phyloP scores from a whole-genome alignment of 2,797 vertebrate species.

The Tadarida brasiliensis region DNA sequence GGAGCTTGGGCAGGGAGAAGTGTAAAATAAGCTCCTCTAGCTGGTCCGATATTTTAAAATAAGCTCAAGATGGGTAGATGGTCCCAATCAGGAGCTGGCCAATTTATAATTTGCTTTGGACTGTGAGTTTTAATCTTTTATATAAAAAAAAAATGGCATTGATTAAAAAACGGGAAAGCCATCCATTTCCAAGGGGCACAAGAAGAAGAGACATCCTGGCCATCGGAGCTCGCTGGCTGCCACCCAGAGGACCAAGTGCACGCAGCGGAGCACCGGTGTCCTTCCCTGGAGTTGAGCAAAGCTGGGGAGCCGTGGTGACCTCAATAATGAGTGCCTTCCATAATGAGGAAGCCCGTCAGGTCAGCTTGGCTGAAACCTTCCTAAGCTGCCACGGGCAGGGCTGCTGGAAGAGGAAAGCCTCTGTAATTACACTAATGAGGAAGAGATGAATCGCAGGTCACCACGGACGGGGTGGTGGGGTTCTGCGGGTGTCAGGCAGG shows the following conservation, averaged over 20 bases:
- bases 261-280: not conserved
- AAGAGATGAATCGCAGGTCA: not conserved
- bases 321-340: not conserved
- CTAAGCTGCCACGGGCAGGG: not conserved
- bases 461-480: not conserved
- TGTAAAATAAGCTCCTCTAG: not conserved
- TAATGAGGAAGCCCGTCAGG: not conserved
- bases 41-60: not conserved
- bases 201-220: not conserved
- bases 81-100: not conserved
- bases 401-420: not conserved
- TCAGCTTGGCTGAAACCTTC: not conserved
- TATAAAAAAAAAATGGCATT: not conserved
- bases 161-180: not conserved
- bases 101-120: not conserved
- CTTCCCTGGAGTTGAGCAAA: not conserved
- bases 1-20: too few species aligned
- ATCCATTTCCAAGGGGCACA: not conserved
- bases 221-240: not conserved
- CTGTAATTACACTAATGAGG: slow-evolving; percentile 35
- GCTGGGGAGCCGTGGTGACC: not conserved
- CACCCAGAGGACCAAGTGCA: not conserved
- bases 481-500: not conserved
- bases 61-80: not conserved
- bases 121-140: not conserved